Percentiles rank a stretch among this genome's conserved stretches.
Conservation (phyloP, 2,113 vertebrate species). For the Nerophis lumbriciformis region DNA sequence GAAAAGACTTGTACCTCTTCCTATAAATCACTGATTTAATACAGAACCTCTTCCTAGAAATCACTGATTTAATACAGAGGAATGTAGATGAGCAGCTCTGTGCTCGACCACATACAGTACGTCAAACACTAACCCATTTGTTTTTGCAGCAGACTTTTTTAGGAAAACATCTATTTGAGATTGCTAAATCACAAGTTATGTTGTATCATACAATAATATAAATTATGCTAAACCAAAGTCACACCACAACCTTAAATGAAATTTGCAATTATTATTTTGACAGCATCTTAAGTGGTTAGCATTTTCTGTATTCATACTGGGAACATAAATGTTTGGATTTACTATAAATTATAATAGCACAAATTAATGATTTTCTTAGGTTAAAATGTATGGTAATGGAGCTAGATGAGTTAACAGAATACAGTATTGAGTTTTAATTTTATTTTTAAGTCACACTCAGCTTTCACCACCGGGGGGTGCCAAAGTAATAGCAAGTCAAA, state of each 20-base stretch:
- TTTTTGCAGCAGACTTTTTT: constrained; percentile 5
- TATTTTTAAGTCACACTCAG: constrained; percentile 24
- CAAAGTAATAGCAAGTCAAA: constrained; percentile 50
- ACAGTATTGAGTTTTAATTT: background rate
- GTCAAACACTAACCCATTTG: background rate
- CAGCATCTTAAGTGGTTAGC: constrained; percentile 18
- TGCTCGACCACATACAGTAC: background rate
- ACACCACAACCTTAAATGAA: constrained; percentile 28
- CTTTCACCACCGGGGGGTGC: constrained; percentile 69
- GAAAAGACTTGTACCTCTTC: background rate
- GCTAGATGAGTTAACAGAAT: background rate
- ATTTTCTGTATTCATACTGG: constrained; percentile 14
- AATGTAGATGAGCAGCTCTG: background rate
- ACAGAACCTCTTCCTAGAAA: background rate
- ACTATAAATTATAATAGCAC: no score
- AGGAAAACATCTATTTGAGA: constrained; percentile 30
- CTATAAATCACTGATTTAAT: background rate
- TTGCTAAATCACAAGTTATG: constrained; percentile 41
- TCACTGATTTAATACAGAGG: background rate
- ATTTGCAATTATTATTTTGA: constrained; percentile 32
- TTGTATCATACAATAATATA: constrained; percentile 28
- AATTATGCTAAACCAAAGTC: constrained; percentile 35
- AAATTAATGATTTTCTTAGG: constrained; percentile 19
- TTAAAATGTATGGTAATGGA: constrained; percentile 4
- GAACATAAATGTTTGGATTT: constrained; percentile 17